phyloP scores from a whole-genome alignment of 2,797 vertebrate genomes.

The Typhlichthys eigenmanni region DNA sequence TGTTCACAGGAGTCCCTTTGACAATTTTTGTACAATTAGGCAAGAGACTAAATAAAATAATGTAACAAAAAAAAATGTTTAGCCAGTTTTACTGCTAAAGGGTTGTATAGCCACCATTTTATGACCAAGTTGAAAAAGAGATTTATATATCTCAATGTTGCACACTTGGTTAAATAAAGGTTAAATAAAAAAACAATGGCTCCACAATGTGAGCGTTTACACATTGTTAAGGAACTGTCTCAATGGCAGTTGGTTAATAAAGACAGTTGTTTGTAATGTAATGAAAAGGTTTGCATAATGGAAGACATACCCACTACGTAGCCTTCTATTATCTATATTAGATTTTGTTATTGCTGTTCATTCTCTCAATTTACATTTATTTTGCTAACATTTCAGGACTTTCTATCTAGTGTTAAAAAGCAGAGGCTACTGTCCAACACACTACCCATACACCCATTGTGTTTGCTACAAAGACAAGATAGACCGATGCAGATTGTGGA shows the following conservation, averaged over 20 bases:
- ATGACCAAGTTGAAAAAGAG: too few species aligned
- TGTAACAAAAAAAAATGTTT: conserved; percentile 37
- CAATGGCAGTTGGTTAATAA: too few species aligned
- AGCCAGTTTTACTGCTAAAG: conserved; percentile 1
- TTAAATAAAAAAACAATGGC: conserved; percentile 17
- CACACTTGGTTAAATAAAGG: too few species aligned
- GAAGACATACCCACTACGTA: neutral
- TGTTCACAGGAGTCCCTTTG: conserved; percentile 69
- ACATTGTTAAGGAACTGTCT: conserved; percentile 15
- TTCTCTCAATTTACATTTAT: conserved; percentile 65
- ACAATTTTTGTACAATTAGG: conserved; percentile 54
- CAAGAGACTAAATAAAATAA: conserved; percentile 68
- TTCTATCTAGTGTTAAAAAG: conserved; percentile 60
- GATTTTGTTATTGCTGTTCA: conserved; percentile 39
- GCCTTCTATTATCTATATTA: neutral
- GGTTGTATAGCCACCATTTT: too few species aligned
- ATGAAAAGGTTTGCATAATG: too few species aligned
- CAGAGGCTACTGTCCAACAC: conserved; percentile 36
- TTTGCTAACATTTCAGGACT: conserved; percentile 45
- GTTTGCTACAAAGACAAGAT: conserved; percentile 18
- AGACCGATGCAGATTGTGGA: conserved; percentile 10
- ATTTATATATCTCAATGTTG: too few species aligned
- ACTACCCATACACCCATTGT: neutral
- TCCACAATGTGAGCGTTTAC: conserved; percentile 37
- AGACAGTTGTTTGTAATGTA: too few species aligned